A percentile compares a stretch with the other conserved stretches of the same genome.
Evolutionary conservation across 2,888 invertebrate species (phyloP).

Genomic region (Holacanthella duospinosa): DNA sequence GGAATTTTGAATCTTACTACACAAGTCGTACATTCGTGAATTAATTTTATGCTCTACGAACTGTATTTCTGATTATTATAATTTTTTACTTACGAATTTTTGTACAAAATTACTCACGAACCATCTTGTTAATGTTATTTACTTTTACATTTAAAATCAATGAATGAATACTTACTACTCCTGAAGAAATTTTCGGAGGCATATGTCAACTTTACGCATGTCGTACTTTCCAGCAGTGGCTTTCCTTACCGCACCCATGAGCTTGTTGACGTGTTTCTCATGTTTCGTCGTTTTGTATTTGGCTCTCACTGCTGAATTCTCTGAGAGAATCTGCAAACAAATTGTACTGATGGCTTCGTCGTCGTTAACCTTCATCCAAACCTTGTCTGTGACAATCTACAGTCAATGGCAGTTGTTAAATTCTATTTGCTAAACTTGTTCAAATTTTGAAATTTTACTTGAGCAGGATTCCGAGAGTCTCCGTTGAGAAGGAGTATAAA

Average conservation of each 20-base stretch:
- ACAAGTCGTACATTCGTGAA: too few species aligned
- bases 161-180: too few species aligned
- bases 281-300: conserved; percentile 17
- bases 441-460: conserved; percentile 40
- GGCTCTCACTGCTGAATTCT: conserved; percentile 55
- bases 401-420: not conserved
- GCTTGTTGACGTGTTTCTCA: conserved; percentile 19
- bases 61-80: too few species aligned
- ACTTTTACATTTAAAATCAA: too few species aligned
- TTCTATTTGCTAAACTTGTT: not conserved
- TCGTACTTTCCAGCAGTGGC: conserved; percentile 20
- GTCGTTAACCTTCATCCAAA: conserved; percentile 56
- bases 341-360: conserved; percentile 49
- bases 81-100: too few species aligned
- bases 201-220: conserved; percentile 26
- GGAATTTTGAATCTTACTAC: too few species aligned
- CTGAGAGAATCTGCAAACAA: conserved; percentile 53
- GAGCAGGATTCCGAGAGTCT: conserved; percentile 41
- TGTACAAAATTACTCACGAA: too few species aligned
- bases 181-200: conserved; percentile 15
- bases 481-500: conserved; percentile 46
- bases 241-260: conserved; percentile 17
- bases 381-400: conserved; percentile 52
- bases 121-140: too few species aligned
- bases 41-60: too few species aligned